Percentiles rank a stretch among this genome's conserved stretches.
Conservation (phyloP, 2,888 invertebrate species). For the Mythimna loreyi region DNA sequence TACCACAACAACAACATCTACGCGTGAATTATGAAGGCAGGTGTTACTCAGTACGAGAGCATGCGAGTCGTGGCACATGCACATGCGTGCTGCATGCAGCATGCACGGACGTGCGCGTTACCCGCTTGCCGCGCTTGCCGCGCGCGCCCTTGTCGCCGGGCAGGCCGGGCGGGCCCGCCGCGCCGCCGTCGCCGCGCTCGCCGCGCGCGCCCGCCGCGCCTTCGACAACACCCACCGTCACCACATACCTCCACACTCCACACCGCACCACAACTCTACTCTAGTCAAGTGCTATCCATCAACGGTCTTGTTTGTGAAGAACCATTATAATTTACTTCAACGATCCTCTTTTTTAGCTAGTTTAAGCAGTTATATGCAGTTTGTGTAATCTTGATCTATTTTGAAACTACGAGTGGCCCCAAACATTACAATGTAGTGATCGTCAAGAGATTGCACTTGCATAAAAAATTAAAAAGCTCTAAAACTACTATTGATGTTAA, state of each 20-base stretch:
- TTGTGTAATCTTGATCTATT: neutral
- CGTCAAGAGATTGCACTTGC: conserved; percentile 22
- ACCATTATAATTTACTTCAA: neutral
- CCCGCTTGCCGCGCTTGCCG: conserved; percentile 98
- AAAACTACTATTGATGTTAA: conserved; percentile 33
- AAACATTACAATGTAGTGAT: neutral
- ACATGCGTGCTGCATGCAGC: neutral
- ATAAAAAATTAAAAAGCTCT: conserved; percentile 30
- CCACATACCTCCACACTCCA: conserved; percentile 78
- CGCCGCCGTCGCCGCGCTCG: conserved; percentile 95
- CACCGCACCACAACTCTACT: conserved; percentile 80
- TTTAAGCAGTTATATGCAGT: neutral
- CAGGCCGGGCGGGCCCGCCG: conserved; percentile 94
- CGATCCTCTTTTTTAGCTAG: neutral
- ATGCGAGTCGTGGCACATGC: conserved; percentile 52
- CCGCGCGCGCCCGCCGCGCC: conserved; percentile 93
- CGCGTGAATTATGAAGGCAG: conserved; percentile 61
- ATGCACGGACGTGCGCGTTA: conserved; percentile 86
- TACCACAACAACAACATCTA: conserved; percentile 72
- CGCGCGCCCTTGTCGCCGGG: conserved; percentile 97
- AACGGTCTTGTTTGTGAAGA: neutral
- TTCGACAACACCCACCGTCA: conserved; percentile 81
- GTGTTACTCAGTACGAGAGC: conserved; percentile 52
- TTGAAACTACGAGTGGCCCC: neutral
- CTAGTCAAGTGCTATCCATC: conserved; percentile 34